phyloP scores from a whole-genome alignment of 2,797 vertebrate genomes.

The Remorina albescens region DNA sequence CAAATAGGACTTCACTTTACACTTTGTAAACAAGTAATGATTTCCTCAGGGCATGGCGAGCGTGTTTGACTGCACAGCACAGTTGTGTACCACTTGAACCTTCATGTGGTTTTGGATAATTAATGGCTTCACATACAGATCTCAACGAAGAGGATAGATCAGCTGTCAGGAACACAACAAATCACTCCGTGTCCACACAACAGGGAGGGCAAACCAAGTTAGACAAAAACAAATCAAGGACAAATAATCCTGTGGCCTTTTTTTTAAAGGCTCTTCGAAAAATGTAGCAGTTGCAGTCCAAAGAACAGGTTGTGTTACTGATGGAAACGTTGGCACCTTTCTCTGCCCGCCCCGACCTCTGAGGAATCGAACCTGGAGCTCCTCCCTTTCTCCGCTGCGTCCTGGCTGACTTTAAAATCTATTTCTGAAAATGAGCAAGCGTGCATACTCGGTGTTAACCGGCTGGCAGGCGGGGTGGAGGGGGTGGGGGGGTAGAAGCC shows the following conservation, averaged over 20 bases:
- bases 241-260: conserved; percentile 1
- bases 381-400: not conserved
- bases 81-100: not conserved
- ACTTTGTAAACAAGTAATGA: conserved; percentile 33
- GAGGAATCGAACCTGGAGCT: not conserved
- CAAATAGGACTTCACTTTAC: conserved; percentile 24
- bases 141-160: conserved; percentile 12
- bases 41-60: conserved; percentile 3
- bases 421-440: not conserved
- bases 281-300: too few relatives aligned
- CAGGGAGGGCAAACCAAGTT: conserved; percentile 7
- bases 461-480: too few relatives aligned
- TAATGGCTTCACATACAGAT: conserved; percentile 15
- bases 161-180: conserved; percentile 21
- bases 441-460: not conserved
- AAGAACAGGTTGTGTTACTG: not conserved
- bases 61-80: not conserved
- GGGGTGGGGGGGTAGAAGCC: not conserved
- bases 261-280: too few relatives aligned
- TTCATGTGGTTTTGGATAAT: conserved; percentile 32
- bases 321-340: not conserved
- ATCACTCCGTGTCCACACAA: not conserved
- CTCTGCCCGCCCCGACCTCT: not conserved
- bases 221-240: conserved; percentile 17
- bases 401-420: conserved; percentile 37